Evolutionary conservation across 2,113 vertebrate genomes (phyloP), one percentile per base, ranked within the genome.

Genomic region (Chitala chitala): DNA sequence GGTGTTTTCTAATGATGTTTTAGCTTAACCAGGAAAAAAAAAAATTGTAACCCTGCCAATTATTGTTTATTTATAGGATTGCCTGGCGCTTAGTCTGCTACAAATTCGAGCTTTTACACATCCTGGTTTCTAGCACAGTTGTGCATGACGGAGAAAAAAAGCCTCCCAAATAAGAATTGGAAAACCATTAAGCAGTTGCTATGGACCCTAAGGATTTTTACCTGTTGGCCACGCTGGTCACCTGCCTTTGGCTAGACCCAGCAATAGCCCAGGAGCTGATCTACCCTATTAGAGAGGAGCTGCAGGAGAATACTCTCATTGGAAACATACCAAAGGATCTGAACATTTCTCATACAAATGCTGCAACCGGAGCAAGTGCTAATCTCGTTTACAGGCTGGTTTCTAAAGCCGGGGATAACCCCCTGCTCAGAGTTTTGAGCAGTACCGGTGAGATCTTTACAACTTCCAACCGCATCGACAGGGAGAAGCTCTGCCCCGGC

Each of bases 181-280:
- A 80, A 88, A 87, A 90, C 88, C 83, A 88, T 82, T 87, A 88
- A 90, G 88, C 86, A 86, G 89, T 87, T 90, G 91, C 90, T 90
- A 99, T 99, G 97, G 94, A 98, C 95, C 93, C 97, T 90, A 98
- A 94, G 90, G 93, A 98, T 93, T 97, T 97, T 95, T 99, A 97
- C 94, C 92, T 99, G 92, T 92, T 98, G 92, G 93, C 94, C 3
- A 90, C 94, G 83, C 89, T 98, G 81, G 92, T 95, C 82, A 93
- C 96, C 88, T 98, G 95, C 91, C 91, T 97, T 84, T 96, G 94
- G 89, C 89, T 98, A 83, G 97, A 98, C 92, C 97, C 96, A 51
- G 92, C 95, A 82, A 86, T 98, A 86, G 96, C 97, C 85, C 96
- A 98, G 92, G 97, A 99, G 91, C 93, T 98, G 79, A 98, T 96